phyloP scores from a whole-genome alignment of 1,140 invertebrate genomes.

The Papilio machaon region DNA sequence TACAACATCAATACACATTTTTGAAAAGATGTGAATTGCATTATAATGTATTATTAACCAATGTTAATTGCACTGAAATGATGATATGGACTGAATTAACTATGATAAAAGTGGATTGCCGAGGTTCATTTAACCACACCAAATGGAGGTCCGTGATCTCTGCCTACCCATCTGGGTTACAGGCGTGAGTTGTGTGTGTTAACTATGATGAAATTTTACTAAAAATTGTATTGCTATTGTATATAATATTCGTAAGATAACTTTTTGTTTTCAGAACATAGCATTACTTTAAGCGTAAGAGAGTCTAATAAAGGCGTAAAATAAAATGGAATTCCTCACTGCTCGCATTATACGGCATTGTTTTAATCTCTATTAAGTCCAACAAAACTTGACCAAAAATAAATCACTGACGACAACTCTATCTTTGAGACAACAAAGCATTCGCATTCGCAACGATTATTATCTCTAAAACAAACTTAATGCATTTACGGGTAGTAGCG shows the following conservation, averaged over 20 bases:
- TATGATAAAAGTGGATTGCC: too few relatives aligned
- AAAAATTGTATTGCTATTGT: not conserved
- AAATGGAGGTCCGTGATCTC: too few relatives aligned
- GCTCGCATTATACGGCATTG: conserved; percentile 40
- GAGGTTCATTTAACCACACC: too few relatives aligned
- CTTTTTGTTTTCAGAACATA: not conserved
- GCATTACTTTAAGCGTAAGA: not conserved
- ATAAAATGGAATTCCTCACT: conserved; percentile 29
- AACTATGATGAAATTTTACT: too few relatives aligned
- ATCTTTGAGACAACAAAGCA: conserved; percentile 80
- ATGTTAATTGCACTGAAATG: too few relatives aligned
- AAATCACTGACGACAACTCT: conserved; percentile 79
- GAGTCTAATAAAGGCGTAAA: conserved; percentile 30
- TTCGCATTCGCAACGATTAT: conserved; percentile 80
- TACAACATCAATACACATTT: too few relatives aligned
- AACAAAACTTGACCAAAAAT: conserved; percentile 78
- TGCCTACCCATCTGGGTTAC: too few relatives aligned
- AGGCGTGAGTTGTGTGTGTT: too few relatives aligned
- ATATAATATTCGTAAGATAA: not conserved
- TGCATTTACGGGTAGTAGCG: conserved; percentile 80
- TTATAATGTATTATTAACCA: too few relatives aligned
- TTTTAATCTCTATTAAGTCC: conserved; percentile 70
- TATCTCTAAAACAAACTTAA: conserved; percentile 81
- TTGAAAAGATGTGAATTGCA: too few relatives aligned
- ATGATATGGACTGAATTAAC: too few relatives aligned